Evolutionary conservation across 1,140 invertebrate species (phyloP).

Genomic region (Panulirus ornatus): DNA sequence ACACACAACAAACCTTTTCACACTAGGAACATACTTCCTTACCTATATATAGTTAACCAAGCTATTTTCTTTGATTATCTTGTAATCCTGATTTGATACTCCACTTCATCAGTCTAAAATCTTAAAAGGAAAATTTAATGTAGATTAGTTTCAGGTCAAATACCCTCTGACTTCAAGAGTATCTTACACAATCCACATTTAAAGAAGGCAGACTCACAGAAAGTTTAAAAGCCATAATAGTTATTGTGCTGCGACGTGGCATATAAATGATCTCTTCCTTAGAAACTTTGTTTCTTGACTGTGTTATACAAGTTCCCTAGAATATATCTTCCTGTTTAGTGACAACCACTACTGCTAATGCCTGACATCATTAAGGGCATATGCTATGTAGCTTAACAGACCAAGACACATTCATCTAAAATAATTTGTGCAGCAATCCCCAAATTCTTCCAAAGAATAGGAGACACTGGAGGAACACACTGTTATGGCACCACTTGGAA

Average conservation of each 20-base stretch:
- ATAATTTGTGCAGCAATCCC: constrained; percentile 16
- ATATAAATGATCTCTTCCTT: not conserved
- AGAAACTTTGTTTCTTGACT: not conserved
- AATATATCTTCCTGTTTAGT: not conserved
- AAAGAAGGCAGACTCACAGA: not conserved
- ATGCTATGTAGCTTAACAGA: not conserved
- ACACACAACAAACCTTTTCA: not conserved
- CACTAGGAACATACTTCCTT: not conserved
- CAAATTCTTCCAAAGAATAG: not conserved
- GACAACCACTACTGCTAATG: constrained; percentile 16
- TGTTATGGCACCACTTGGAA: not conserved
- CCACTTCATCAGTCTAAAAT: not conserved
- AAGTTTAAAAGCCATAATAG: not conserved
- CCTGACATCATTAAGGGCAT: not conserved
- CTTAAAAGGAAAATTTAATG: not conserved
- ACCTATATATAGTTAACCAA: not conserved
- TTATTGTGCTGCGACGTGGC: not conserved
- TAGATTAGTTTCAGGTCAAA: not conserved
- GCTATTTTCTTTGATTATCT: constrained; percentile 10
- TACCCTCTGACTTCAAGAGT: no score
- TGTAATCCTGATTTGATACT: not conserved
- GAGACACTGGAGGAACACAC: not conserved
- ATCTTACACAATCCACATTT: not conserved
- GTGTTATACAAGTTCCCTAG: not conserved
- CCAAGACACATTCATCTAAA: not conserved